These are phyloP conservation scores for Allolobophora icterica DNA, from an alignment of 2,888 invertebrate genomes.

Conservation along the genomic window DNA sequence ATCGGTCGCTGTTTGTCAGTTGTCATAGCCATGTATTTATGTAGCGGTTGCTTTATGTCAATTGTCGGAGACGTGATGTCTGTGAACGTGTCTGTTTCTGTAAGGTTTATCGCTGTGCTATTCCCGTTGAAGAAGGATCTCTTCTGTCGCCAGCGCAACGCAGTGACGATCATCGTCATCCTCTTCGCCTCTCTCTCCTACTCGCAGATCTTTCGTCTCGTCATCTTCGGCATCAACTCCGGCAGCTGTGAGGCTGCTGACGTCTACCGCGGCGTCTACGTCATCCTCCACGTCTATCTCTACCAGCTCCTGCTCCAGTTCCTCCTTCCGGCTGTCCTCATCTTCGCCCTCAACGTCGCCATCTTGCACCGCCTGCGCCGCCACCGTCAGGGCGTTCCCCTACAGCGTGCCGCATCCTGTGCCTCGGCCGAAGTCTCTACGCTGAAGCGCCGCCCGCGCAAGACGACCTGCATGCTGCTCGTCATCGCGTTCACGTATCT, in stretches of 20 bases:
- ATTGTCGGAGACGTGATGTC: too few relatives aligned
- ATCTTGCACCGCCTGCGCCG: conserved; percentile 55
- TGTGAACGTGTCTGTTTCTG: neutral
- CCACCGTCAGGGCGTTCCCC: conserved; percentile 51
- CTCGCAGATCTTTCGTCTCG: conserved; percentile 57
- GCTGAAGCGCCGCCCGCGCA: conserved; percentile 45
- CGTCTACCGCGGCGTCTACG: conserved; percentile 50
- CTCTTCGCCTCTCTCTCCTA: conserved; percentile 53
- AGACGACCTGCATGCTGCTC: conserved; percentile 57
- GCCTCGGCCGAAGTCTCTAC: conserved; percentile 56
- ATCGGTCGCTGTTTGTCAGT: too few relatives aligned
- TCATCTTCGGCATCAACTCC: conserved; percentile 49
- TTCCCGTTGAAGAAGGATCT: conserved; percentile 46
- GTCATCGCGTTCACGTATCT: conserved; percentile 56
- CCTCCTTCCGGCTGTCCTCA: conserved; percentile 54
- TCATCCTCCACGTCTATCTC: conserved; percentile 55
- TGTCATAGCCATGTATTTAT: too few relatives aligned
- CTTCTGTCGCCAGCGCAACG: conserved; percentile 47
- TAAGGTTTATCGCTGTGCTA: neutral
- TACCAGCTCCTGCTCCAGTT: conserved; percentile 57
- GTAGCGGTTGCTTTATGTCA: too few relatives aligned
- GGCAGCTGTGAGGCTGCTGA: conserved; percentile 40
- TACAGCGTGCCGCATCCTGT: conserved; percentile 54
- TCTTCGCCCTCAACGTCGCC: conserved; percentile 55
- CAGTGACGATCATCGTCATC: conserved; percentile 51